Evolutionary conservation across 2,113 vertebrate genomes (phyloP).

Genomic region (Geothlypis trichas): DNA sequence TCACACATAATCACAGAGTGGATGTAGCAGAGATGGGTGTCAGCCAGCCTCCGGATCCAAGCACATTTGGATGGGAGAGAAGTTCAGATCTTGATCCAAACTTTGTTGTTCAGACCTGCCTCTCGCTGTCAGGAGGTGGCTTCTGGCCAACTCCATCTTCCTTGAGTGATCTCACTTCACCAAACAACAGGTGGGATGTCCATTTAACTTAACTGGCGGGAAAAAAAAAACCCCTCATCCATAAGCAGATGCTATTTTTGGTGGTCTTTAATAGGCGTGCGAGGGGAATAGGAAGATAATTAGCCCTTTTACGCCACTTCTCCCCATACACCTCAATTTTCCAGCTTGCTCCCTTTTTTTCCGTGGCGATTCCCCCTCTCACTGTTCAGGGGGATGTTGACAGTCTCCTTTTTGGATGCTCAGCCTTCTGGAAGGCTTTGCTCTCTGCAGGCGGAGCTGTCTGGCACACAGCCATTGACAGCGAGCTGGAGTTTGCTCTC

Average conservation of each 20-base stretch:
- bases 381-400: constrained; percentile 48
- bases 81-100: constrained; percentile 55
- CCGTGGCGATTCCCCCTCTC: not conserved
- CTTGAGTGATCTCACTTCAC: constrained; percentile 33
- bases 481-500: constrained; percentile 55
- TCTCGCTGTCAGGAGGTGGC: constrained; percentile 13
- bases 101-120: constrained; percentile 48
- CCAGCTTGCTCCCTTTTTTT: constrained; percentile 18
- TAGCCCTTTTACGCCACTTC: not conserved
- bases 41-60: constrained; percentile 38
- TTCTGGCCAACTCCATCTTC: constrained; percentile 21
- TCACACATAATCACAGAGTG: constrained; percentile 49
- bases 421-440: constrained; percentile 48
- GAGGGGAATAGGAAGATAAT: constrained; percentile 51
- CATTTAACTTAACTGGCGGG: not conserved
- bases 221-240: not conserved
- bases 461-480: constrained; percentile 47
- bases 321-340: constrained; percentile 21
- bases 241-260: constrained; percentile 40
- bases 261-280: not conserved
- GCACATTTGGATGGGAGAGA: not conserved
- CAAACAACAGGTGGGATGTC: constrained; percentile 26
- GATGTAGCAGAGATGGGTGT: constrained; percentile 32
- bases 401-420: constrained; percentile 44
- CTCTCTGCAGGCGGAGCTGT: constrained; percentile 24